Evolutionary conservation across 2,888 invertebrate genomes (phyloP).

Genomic region (Perithous albicinctus): DNA sequence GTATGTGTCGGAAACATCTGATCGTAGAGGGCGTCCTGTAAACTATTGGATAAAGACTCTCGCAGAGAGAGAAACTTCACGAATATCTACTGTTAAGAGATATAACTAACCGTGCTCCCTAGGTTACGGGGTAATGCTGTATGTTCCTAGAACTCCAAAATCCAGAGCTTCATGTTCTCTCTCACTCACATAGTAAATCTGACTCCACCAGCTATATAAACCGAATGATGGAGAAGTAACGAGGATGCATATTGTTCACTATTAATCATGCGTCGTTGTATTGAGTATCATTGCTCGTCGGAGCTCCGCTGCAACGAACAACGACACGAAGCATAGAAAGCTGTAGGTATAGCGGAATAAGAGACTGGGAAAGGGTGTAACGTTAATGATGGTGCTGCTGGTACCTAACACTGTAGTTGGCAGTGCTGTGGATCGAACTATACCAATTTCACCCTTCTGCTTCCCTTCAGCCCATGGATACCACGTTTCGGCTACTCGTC

Average conservation of each 20-base stretch:
- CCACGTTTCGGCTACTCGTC: constrained; percentile 29
- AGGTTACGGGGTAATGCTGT: no score
- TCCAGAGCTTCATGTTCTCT: constrained; percentile 56
- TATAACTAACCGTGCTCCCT: neutral
- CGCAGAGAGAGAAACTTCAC: constrained; percentile 9
- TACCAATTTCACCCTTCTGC: constrained; percentile 52
- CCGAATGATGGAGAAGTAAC: constrained; percentile 71
- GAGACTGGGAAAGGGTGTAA: constrained; percentile 43
- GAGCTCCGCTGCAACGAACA: constrained; percentile 48
- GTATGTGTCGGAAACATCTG: constrained; percentile 74
- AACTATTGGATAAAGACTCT: constrained; percentile 56
- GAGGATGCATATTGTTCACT: constrained; percentile 78
- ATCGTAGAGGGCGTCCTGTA: constrained; percentile 58
- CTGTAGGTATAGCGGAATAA: constrained; percentile 39
- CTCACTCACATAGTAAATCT: constrained; percentile 61
- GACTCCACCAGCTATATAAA: constrained; percentile 48
- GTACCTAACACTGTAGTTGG: constrained; percentile 42
- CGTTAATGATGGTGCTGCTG: constrained; percentile 55
- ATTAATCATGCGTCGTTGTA: constrained; percentile 79
- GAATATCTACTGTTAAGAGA: constrained; percentile 8
- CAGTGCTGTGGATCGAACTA: constrained; percentile 48
- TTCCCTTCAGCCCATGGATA: constrained; percentile 31
- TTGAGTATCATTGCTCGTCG: constrained; percentile 72
- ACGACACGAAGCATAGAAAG: constrained; percentile 51
- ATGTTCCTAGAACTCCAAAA: neutral